Evolutionary conservation across 2,113 vertebrate species (phyloP).

Genomic region (Scytalopus superciliaris): DNA sequence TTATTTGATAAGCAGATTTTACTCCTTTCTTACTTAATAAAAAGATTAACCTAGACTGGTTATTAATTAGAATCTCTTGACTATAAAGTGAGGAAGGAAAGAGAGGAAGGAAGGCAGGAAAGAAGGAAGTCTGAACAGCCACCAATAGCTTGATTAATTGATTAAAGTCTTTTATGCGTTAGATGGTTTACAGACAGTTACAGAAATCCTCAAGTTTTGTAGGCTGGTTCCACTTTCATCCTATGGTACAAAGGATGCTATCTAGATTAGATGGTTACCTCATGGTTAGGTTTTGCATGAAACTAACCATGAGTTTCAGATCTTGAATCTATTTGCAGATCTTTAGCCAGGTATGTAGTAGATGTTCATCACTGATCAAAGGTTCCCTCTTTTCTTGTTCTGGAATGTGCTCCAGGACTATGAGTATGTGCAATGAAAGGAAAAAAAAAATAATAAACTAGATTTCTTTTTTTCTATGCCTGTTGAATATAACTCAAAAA

Average conservation of each 20-base stretch:
- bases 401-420: not conserved
- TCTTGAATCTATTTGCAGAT: not conserved
- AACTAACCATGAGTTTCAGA: not conserved
- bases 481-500: not conserved
- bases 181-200: not conserved
- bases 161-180: not conserved
- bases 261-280: not conserved
- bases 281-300: not conserved
- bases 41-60: not conserved
- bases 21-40: not conserved
- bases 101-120: not conserved
- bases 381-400: not conserved
- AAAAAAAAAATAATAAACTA: not conserved
- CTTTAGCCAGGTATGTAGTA: not conserved
- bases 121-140: not conserved
- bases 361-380: not conserved
- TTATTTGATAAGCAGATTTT: not conserved
- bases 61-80: not conserved
- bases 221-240: not conserved
- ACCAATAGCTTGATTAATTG: not conserved
- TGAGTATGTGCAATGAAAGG: fast-evolving
- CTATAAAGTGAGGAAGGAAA: not conserved
- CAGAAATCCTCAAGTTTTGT: not conserved
- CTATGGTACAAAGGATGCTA: not conserved
- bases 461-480: not conserved